Evolutionary conservation across 2,888 invertebrate species (phyloP), one percentile per base, ranked within the genome.

Genomic region (Spilosoma lubricipeda): DNA sequence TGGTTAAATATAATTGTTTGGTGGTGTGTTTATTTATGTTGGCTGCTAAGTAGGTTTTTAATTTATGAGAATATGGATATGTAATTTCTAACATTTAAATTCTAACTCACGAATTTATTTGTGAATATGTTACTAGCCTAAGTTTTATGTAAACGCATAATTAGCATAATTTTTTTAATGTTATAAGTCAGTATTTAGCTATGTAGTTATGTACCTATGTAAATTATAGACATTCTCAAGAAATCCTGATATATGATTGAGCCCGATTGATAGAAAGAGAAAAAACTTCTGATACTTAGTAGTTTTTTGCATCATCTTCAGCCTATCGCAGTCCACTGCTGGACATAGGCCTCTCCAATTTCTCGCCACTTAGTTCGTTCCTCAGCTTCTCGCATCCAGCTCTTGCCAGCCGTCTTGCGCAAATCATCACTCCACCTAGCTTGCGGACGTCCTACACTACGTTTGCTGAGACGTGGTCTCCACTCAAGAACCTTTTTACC

Each of bases 81-180:
- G 63, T 63, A 18, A 67, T 72, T 64, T 27, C 15, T 48, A 65
- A 75, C 52, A 68, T 9, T n/a, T 56, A 52, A 23, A 52, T 20
- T 52, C 8, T 56, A 56, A 56, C 52, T n/a, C 52, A 56, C 52
- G 52, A 73, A 71, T 64, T 42, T 27, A 59, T 13, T 59, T 59
- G 59, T 59, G 27, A 27, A 15, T 27, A 27, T 59, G 59, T 59
- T 27, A 59, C 27, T 59, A 59, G 59, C 27, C 0, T 59, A 56
- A 52, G 59, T 67, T 67, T 67, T 59, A 59, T 56, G 65, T 48
- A 48, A 63, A 64, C 64, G 71, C 64, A 64, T 48, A 33, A 45
- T 71, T 56, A 36, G 23, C n/a, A n/a, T 70, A 36, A 36, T 23
- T 56, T 30, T 45, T 15, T n/a, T n/a, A n/a, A 36, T 56, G 56